Evolutionary conservation across 2,888 invertebrate genomes (phyloP).

Genomic region (Dryadula phaetusa): DNA sequence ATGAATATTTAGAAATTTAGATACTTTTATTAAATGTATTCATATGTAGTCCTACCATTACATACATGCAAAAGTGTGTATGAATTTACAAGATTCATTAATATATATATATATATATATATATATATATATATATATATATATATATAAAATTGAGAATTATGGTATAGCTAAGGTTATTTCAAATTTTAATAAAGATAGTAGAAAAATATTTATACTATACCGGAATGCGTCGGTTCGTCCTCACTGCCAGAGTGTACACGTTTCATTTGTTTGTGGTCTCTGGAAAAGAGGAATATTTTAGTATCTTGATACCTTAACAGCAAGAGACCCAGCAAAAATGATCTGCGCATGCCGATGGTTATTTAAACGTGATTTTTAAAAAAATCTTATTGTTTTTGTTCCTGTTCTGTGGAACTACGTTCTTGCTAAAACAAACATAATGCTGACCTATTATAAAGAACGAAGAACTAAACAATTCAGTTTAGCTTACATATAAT

Average conservation of each 20-base stretch:
- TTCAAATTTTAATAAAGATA: too few species aligned
- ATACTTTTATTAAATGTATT: too few species aligned
- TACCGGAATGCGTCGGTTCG: conserved; percentile 90
- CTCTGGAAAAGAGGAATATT: conserved; percentile 80
- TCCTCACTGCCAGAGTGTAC: conserved; percentile 90
- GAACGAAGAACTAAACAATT: background rate
- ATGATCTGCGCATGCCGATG: conserved; percentile 50
- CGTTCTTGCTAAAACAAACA: background rate
- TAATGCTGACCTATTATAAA: background rate
- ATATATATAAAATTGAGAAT: too few species aligned
- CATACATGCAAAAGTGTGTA: too few species aligned
- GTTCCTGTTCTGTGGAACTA: background rate
- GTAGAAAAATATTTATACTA: conserved; percentile 9
- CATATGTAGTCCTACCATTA: too few species aligned
- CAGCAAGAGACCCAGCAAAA: conserved; percentile 36
- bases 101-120: too few species aligned
- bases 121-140: too few species aligned
- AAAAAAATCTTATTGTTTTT: background rate
- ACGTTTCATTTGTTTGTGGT: conserved; percentile 93
- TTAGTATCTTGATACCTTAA: conserved; percentile 31
- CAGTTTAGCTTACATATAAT: background rate
- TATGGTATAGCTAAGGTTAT: too few species aligned
- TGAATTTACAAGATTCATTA: too few species aligned
- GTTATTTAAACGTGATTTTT: conserved; percentile 10
- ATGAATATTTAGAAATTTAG: background rate